Percentiles rank a stretch among this genome's conserved stretches.
Conservation (phyloP, 2,888 invertebrate genomes). For the Disparrhopalites patrizii region DNA sequence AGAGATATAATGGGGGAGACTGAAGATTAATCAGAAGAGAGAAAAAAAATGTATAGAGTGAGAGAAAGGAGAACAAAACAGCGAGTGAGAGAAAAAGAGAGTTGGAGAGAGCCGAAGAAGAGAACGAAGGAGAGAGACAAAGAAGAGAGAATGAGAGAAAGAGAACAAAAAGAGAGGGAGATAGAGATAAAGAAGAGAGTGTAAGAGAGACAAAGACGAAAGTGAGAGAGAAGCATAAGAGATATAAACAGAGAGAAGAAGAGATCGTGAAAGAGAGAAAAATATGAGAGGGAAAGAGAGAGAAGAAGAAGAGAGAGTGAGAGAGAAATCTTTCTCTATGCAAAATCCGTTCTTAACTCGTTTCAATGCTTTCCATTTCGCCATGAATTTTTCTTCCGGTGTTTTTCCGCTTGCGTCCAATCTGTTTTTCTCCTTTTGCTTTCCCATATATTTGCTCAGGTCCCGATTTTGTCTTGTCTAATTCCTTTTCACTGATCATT, state of each 20-base stretch:
- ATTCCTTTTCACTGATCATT: no score
- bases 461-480: no score
- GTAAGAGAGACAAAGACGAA: neutral
- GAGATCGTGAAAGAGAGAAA: neutral
- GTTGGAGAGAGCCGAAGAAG: no score
- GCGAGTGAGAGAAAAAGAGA: neutral
- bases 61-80: neutral
- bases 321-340: neutral
- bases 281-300: neutral
- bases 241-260: neutral
- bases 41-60: no score
- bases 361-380: no score
- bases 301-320: neutral
- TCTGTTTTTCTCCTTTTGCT: no score
- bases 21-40: no score
- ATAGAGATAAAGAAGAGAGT: neutral
- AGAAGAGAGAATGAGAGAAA: neutral
- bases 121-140: neutral
- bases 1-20: no score
- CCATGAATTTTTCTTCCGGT: no score
- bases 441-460: no score
- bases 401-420: no score
- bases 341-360: conserved; percentile 1
- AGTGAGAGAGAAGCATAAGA: neutral
- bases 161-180: neutral